Evolutionary conservation across 2,888 invertebrate species (phyloP), one percentile per base, ranked within the genome.

Genomic region (Troides aeacus): DNA sequence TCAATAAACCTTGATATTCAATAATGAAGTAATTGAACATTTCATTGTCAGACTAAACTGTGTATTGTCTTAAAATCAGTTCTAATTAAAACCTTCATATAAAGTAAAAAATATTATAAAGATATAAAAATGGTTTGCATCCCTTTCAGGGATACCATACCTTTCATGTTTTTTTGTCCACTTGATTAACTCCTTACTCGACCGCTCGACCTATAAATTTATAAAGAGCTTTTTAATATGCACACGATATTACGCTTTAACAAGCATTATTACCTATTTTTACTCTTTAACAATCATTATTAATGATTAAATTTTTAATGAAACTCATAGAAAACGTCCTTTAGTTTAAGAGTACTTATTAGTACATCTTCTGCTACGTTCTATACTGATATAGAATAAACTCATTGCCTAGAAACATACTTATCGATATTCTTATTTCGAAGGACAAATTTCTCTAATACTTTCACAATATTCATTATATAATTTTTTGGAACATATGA

Each of bases 151-250:
- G 18, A 1, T 3, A 50, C 50, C 18, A 18, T 5, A 50, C 50
- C 50, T 50, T 50, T 17, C 10, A 39, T 7, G 39, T 50, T 17
- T 50, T 50, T 50, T 50, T 50, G 50, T 57, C 21, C 57, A 21
- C 57, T 57, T 21, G 21, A 57, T n/a, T 74, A 71, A 75, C 70
- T 73, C 74, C 68, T 73, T 76, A 73, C 75, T 76, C 78, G 79
- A 78, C 8, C 57, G 21, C 57, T 57, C 57, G 57, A 57, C 57
- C 57, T 57, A 81, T 80, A 78, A 57, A 57, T 57, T 57, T 15
- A 57, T 57, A 57, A 57, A 57, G 57, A 57, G 57, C 57, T 6
- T 18, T 57, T 57, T 18, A 21, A 57, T 57, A 57, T 57, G 21
- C 2, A 23, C 80, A 81, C 75, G 72, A 72, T 75, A 73, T 74